Conservation (phyloP, 37 sponge, comb jelly and placozoan genomes). For the Tethya wilhelma region DNA sequence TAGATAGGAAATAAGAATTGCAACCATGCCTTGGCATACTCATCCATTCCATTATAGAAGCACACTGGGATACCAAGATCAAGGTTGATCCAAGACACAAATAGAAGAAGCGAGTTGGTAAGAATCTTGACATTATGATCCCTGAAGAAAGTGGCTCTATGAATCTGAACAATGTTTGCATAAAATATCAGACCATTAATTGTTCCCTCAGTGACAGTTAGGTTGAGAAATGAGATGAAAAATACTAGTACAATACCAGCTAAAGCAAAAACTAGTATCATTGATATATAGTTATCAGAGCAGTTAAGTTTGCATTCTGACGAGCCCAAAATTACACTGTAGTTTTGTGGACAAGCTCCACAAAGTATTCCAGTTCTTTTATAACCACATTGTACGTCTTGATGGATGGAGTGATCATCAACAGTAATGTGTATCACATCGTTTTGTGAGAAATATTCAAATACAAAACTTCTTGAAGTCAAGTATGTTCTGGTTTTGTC, state of each 20-base stretch:
- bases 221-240: slow-evolving; percentile 26
- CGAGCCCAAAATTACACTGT: slow-evolving; percentile 34
- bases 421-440: background rate
- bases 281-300: background rate
- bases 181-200: slow-evolving; percentile 59
- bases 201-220: slow-evolving; percentile 50
- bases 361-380: slow-evolving; percentile 47
- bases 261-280: slow-evolving; percentile 16
- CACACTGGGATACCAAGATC: slow-evolving; percentile 14
- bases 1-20: too few relatives aligned
- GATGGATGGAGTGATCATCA: background rate
- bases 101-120: too few relatives aligned
- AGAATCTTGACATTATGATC: background rate
- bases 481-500: background rate
- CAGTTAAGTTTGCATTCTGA: slow-evolving; percentile 20
- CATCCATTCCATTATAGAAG: too few relatives aligned
- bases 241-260: slow-evolving; percentile 38
- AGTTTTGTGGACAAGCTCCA: slow-evolving; percentile 32
- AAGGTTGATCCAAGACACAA: slow-evolving; percentile 9
- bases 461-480: too few relatives aligned
- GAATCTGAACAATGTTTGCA: slow-evolving; percentile 18
- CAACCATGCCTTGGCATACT: too few relatives aligned
- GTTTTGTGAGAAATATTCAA: too few relatives aligned
- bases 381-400: slow-evolving; percentile 51
- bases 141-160: background rate